phyloP scores from a whole-genome alignment of 2,888 invertebrate species.

The Drosophila pseudotalamancana region DNA sequence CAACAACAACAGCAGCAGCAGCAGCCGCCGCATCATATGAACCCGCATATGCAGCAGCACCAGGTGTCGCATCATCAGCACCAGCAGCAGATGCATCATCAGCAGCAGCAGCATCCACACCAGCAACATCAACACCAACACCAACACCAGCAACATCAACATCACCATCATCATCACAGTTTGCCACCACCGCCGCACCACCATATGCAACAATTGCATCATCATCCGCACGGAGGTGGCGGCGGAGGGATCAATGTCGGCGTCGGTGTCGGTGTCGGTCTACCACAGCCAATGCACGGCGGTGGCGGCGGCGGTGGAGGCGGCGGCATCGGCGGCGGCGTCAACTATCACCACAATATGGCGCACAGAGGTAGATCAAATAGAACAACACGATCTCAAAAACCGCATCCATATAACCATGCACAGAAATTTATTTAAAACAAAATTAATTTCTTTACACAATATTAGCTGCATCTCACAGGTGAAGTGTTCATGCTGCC shows the following conservation, averaged over 20 bases:
- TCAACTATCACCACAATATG: conserved; percentile 79
- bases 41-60: conserved; percentile 30
- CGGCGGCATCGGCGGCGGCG: conserved; percentile 40
- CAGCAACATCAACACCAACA: conserved; percentile 30
- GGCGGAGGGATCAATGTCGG: conserved; percentile 43
- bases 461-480: conserved; percentile 76
- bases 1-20: conserved; percentile 37
- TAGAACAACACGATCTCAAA: conserved; percentile 84
- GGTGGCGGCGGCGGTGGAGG: conserved; percentile 32
- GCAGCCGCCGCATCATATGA: conserved; percentile 12
- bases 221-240: conserved; percentile 44
- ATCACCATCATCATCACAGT: conserved; percentile 57
- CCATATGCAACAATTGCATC: conserved; percentile 70
- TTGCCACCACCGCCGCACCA: conserved; percentile 63
- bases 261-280: conserved; percentile 46
- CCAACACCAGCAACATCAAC: conserved; percentile 26
- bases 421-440: conserved; percentile 83
- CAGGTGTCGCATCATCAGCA: conserved; percentile 57
- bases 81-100: conserved; percentile 19
- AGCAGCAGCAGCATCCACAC: conserved; percentile 15
- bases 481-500: conserved; percentile 77
- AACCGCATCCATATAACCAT: conserved; percentile 84
- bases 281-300: conserved; percentile 56
- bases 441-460: conserved; percentile 77
- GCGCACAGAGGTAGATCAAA: conserved; percentile 85